Percentiles rank a stretch among this genome's conserved stretches.
These are phyloP conservation scores for Adelosebastes latens DNA, from an alignment of 2,797 vertebrate genomes.

Conservation along the genomic window DNA sequence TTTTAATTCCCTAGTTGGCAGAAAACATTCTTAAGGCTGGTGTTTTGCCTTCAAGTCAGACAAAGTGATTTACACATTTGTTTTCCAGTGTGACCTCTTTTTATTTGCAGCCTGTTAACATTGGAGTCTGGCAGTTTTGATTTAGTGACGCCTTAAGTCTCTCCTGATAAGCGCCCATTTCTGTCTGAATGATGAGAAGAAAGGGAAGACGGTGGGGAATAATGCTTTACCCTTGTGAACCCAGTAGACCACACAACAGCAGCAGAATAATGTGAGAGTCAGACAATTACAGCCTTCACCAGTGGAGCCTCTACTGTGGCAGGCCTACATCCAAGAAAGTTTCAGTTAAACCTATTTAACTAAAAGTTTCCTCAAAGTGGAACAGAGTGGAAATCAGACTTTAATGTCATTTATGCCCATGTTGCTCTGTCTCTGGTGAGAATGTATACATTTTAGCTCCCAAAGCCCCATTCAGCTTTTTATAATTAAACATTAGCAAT, in stretches of 20 bases:
- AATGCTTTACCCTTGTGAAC: slow-evolving; percentile 21
- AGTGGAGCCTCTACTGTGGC: neutral
- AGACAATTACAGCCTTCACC: slow-evolving; percentile 15
- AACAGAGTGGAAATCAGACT: neutral
- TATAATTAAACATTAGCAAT: neutral
- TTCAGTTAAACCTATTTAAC: neutral
- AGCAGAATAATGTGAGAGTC: slow-evolving; percentile 4
- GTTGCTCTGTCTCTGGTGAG: neutral
- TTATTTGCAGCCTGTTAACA: slow-evolving; percentile 5
- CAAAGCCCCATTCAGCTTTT: neutral
- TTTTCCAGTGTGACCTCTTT: neutral
- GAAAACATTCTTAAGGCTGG: slow-evolving; percentile 22
- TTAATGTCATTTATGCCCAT: neutral
- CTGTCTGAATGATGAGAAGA: neutral
- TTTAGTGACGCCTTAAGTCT: neutral
- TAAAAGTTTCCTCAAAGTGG: neutral
- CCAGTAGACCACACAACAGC: slow-evolving; percentile 25
- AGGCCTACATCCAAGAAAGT: neutral
- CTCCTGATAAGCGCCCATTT: neutral
- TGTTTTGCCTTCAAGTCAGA: slow-evolving; percentile 6
- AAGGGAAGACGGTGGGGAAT: neutral
- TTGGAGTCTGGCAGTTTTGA: neutral
- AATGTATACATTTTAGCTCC: neutral
- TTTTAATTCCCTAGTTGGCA: slow-evolving; percentile 55
- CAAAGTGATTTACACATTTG: neutral